These are phyloP conservation scores for Esox lucius DNA, from an alignment of 2,797 vertebrate genomes.

Conservation along the genomic window DNA sequence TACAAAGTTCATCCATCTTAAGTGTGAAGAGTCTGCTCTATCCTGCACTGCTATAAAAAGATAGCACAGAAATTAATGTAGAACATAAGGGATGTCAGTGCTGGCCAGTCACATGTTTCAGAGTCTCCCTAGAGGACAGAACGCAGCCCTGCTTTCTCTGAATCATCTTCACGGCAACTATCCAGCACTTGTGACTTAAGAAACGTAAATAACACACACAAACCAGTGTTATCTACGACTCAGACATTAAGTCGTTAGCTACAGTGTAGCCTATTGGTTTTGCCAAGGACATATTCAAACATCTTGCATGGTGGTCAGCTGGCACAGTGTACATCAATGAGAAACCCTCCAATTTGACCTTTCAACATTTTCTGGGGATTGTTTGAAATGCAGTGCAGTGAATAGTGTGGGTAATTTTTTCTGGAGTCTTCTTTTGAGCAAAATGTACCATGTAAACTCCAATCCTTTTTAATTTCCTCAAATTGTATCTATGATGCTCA, in stretches of 20 bases:
- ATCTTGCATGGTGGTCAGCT: neutral
- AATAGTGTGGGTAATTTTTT: neutral
- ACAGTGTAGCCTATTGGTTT: too few relatives aligned
- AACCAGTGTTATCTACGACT: neutral
- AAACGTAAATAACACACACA: neutral
- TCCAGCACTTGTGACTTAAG: neutral
- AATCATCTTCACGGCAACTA: neutral
- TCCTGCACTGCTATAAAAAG: neutral
- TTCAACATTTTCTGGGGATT: neutral
- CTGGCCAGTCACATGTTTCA: neutral
- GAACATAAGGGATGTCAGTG: neutral
- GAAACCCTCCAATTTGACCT: neutral
- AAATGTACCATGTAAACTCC: neutral
- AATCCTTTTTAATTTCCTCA: neutral
- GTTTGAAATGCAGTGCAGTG: neutral
- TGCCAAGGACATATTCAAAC: neutral
- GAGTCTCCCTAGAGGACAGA: neutral
- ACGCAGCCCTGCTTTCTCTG: neutral
- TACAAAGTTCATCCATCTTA: neutral
- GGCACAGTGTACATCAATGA: neutral
- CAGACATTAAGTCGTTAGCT: too few relatives aligned
- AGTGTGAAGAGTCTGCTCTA: neutral
- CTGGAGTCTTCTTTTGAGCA: neutral
- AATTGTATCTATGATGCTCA: neutral
- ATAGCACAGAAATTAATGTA: neutral